Percentiles rank a stretch among this genome's conserved stretches.
phyloP scores from a whole-genome alignment of 2,797 vertebrate genomes.

The Pampus argenteus region DNA sequence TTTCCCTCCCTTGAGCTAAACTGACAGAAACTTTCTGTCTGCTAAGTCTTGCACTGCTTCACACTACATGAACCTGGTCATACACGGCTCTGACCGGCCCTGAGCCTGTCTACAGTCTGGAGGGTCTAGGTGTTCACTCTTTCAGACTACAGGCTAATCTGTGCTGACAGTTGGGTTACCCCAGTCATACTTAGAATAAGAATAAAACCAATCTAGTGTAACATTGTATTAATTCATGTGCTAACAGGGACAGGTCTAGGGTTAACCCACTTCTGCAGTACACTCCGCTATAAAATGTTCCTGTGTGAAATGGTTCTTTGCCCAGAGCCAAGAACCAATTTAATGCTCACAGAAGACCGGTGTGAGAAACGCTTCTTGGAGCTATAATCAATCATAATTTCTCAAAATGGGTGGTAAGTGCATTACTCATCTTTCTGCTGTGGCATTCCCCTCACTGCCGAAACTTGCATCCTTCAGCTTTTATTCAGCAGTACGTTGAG shows the following conservation, averaged over 20 bases:
- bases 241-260: conserved; percentile 39
- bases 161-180: conserved; percentile 34
- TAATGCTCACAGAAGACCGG: conserved; percentile 14
- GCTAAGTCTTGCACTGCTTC: conserved; percentile 41
- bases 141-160: conserved; percentile 39
- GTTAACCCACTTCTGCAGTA: conserved; percentile 49
- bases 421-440: conserved; percentile 56
- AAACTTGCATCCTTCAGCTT: conserved; percentile 41
- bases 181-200: conserved; percentile 37
- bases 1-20: conserved; percentile 20
- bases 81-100: conserved; percentile 8
- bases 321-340: conserved; percentile 54
- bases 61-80: conserved; percentile 32
- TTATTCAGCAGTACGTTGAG: conserved; percentile 32
- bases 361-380: conserved; percentile 44
- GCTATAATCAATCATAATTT: conserved; percentile 73
- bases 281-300: conserved; percentile 47
- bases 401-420: conserved; percentile 51
- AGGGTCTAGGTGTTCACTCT: conserved; percentile 29
- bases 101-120: conserved; percentile 20
- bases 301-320: conserved; percentile 42
- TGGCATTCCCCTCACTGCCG: conserved; percentile 34
- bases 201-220: conserved; percentile 45
- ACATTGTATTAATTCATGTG: conserved; percentile 44
- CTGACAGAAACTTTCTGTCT: conserved; percentile 32